Evolutionary conservation across 2,888 invertebrate species (phyloP).

Genomic region (Calephelis perditalis): DNA sequence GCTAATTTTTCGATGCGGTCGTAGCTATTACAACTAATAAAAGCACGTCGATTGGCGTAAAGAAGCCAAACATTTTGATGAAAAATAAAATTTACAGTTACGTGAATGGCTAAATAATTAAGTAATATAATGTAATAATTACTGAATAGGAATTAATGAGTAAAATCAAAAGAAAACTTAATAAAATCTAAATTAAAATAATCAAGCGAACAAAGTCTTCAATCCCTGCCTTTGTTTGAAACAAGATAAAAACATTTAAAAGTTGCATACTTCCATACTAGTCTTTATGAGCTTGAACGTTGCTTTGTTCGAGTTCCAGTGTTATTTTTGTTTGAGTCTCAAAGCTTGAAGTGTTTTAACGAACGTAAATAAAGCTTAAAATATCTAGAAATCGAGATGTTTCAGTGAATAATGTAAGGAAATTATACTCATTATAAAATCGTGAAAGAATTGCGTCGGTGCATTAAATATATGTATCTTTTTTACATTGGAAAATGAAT

Average conservation of each 20-base stretch:
- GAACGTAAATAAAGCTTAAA: not conserved
- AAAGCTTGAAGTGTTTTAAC: conserved; percentile 6
- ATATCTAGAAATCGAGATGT: not conserved
- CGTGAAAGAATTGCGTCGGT: no score
- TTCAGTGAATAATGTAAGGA: not conserved
- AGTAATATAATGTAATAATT: no score
- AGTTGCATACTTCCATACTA: conserved; percentile 3
- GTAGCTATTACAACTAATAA: no score
- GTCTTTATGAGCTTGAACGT: conserved; percentile 4
- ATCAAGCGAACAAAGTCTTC: not conserved
- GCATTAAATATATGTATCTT: no score
- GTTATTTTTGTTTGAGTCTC: conserved; percentile 3
- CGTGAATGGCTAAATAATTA: no score
- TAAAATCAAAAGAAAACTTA: not conserved
- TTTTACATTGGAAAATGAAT: no score
- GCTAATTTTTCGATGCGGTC: no score
- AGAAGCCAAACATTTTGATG: no score
- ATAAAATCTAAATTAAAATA: conserved; percentile 8
- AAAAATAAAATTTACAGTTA: no score
- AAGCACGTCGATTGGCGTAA: no score
- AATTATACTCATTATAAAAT: no score
- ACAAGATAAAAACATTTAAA: conserved; percentile 8
- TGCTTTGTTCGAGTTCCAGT: conserved; percentile 5
- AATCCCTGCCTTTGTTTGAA: not conserved
- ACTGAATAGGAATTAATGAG: no score